Evolutionary conservation across 2,797 vertebrate genomes (phyloP), one percentile per base, ranked within the genome.

Genomic region (Sebastiscus tertius): DNA sequence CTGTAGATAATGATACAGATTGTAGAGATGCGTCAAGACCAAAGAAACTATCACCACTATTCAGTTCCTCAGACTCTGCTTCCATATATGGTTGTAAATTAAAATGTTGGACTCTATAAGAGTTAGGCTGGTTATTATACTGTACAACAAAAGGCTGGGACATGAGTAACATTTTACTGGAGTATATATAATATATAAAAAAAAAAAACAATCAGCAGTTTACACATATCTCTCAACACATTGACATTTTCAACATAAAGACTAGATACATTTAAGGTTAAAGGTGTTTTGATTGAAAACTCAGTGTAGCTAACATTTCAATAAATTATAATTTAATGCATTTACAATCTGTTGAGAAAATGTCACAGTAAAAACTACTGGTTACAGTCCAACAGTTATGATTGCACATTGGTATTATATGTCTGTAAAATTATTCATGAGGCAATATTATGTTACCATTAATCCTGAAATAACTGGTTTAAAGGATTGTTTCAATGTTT

Each of bases 281-380:
- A 31, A 16, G 49, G 66, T 34, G 27, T 63, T 67, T 56, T 34
- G 55, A 56, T 52, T 73, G 16, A 42, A 82, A 55, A 80, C 33
- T 72, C n/a, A 31, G 49, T 75, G 56, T 52, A 84, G 42, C 55
- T 9, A 49, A 62, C 16, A 60, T 75, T 73, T 84, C 81, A 92
- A 93, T 92, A 93, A 91, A 79, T 93, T 91, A 91, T 55, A 84
- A 85, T 67, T 80, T 31, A 75, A 79, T 73, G 62, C 62, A 84
- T 88, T 88, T 90, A 90, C 74, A 80, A 36, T 54, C 34, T 77
- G n/a, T 54, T n/a, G 54, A 55, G 71, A 27, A 74, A 66, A 49
- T 59, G 29, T 68, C 27, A 56, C 39, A 67, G 26, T 39, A 31
- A 49, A 52, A 80, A 62, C 7, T 39, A 22, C 24, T 12, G 6